Base-by-base conservation (phyloP, 1,140 invertebrate species). In the Alviniconcha marisindica region DNA sequence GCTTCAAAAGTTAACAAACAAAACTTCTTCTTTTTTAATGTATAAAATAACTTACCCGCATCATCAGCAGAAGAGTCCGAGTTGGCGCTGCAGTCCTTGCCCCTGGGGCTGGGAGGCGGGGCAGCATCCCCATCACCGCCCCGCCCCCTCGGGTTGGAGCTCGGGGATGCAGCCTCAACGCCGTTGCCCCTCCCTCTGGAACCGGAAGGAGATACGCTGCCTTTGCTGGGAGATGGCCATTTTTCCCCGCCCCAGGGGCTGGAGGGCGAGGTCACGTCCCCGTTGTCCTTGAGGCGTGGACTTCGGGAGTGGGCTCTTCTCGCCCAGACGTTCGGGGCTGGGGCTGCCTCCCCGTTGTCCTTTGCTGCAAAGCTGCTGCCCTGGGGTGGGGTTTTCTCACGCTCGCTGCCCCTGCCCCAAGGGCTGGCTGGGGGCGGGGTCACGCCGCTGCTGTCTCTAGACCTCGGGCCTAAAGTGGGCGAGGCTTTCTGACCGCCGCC, bases 51-150 rank as follows among this genome's bases (percentile, higher is more conserved):
- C 69, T 71, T 33, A 71, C 69, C 69, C 4, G 69, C 69, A 40
- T 71, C 69, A 24, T 71, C 69, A 28, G 69, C 33, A 38, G 69
- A 71, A 18, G 33, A 71, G 36, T 71, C 69, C 33, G 69, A 71
- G 69, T 71, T 71, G 15, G 36, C 69, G 69, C 69, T 71, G 69
- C 69, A 71, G 33, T 71, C 69, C 21, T 71, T 71, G 10, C 69
- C 69, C 36, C 69, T 31, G 1, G 69, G 66, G 36, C 69, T 71
- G 33, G 36, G 69, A 28, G 69, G 63, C 14, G 69, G 0, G 1
- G 69, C 31, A 12, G 10, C 36, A 12, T 10, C 10, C 12, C 24
- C 69, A 15, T 21, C 36, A 12, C 24, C 36, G 4, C 36, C 36
- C 38, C 69, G 33, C 4, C 24, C 56, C 24, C 56, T 4, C n/a